Evolutionary conservation across 2,888 invertebrate genomes (phyloP), one percentile per base, ranked within the genome.

Genomic region (Adela reaumurella): DNA sequence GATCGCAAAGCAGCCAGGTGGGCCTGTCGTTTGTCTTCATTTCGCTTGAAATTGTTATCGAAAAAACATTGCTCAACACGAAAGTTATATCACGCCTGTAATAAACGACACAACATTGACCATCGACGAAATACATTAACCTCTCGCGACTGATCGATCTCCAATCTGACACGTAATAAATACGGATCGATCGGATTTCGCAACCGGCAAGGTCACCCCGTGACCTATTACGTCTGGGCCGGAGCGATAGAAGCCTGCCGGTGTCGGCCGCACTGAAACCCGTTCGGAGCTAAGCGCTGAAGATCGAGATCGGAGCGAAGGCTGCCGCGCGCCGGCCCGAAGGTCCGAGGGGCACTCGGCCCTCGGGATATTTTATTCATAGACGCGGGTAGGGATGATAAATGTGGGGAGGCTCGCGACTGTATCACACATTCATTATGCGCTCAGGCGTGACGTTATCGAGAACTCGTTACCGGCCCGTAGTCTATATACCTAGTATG

Each of bases 321-420:
- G 6, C 6, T 5, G 8, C 11, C 6, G 35, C 11, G 3, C 11
- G 11, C 11, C 3, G 11, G 35, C 35, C 3, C 11, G n/a, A 14
- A 3, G n/a, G 6, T 8, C 67, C 69, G 64, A 68, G 65, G 68
- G 68, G 65, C 68, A 8, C 35, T 24, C 24, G 24, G 24, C 59
- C 56, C 63, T 66, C 67, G 64, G 68, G 68, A 76, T 72, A 73
- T 74, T 72, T 74, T 74, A 77, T 76, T 76, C 74, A 74, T 73
- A 72, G 69, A 67, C 35, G 35, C 63, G 62, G n/a, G n/a, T n/a
- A n/a, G n/a, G 57, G 62, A 65, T 74, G 74, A 76, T 74, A 74
- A 74, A 76, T 74, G 72, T 3, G 43, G 70, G 67, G 61, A 64
- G 67, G 63, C 67, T 65, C 61, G 64, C 58, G 63, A 65, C 63